Base-by-base conservation (phyloP, 2,113 vertebrate genomes). In the Smithornis capensis region DNA sequence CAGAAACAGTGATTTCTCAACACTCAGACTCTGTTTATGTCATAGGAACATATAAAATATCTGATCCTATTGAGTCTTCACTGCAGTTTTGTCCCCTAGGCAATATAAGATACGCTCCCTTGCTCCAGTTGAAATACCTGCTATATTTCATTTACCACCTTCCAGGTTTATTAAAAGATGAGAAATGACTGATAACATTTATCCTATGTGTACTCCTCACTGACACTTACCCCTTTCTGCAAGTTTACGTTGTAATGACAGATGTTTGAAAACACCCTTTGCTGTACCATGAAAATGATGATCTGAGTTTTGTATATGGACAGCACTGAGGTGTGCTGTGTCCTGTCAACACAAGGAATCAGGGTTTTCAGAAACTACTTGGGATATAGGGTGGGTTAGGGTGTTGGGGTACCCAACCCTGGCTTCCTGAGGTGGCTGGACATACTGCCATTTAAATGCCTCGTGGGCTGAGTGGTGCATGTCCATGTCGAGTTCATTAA, bases 1-100 rank as follows among this genome's bases (percentile, higher is more conserved):
- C 93, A 95, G 56, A 95, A 97, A 52, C 62, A 86, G 28, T 77
- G 89, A 92, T 80, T 68, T 76, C 25, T 86, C 59, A 64, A 55
- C 45, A n/a, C 29, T 77, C n/a, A n/a, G 40, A 25, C 13, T 71
- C 87, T 56, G 19, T 83, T 93, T 17, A 3, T 85, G 35, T 52
- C 28, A 49, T 17, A 50, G 55, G 37, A 38, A 52, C 71, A 16
- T 69, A 27, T 60, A 83, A 86, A 62, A 5, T 57, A 40, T 53
- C 42, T 19, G 15, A 82, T 79, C 40, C 42, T 92, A 4, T 29
- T 73, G 55, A 65, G 5, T 56, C 21, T 50, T 63, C 24, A 4
- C 9, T 69, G 38, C 19, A 73, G 38, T 71, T 55, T 49, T 8
- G 4, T 60, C 18, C 73, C 52, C 47, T 40, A 70, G 3, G 38